Base-by-base conservation (phyloP, 2,888 invertebrate genomes). In the Cinara cedri region DNA sequence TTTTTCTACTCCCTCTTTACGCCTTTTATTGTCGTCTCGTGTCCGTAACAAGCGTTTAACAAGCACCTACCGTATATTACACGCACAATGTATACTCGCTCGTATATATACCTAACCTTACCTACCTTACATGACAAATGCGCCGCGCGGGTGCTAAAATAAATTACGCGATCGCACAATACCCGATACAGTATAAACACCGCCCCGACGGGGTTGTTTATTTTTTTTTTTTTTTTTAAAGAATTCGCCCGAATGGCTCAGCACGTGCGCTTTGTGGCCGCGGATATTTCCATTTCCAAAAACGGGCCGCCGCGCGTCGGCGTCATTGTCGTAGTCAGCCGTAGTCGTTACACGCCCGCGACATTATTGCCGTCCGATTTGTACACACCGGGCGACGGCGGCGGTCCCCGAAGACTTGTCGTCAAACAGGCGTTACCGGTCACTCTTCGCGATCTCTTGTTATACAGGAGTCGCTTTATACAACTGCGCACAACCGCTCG, bases 191-290 rank as follows among this genome's bases (percentile, higher is more conserved):
- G 34, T 34, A 34, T 70, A 78, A 76, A 68, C 68, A 55, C 75
- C 75, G 54, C 76, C 63, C 34, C 49, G 63, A 19, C 57, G 10
- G 76, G 68, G 76, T 70, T 24, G 42, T 70, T 78, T 21, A 11
- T 55, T 66, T 71, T 51, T 55, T n/a, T 24, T 46, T 62, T 54
- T 24, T 46, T 24, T n/a, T 60, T 46, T 68, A 78, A 78, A 78
- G 78, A 78, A 78, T 78, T 78, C 70, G 51, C 8, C 62, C 70
- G 78, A 78, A 78, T 62, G 78, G 78, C 78, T 49, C 78, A 78
- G 78, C 78, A 78, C 78, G 78, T 78, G 78, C 78, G 68, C 78
- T 78, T 78, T 78, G 78, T 78, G 70, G 60, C 78, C 70, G 78
- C 78, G 42, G 49, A 78, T 34, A 70, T 51, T 51, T 24, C 11